Evolutionary conservation across 1,140 invertebrate species (phyloP), one percentile per base, ranked within the genome.

Genomic region (Charaxes varanes): DNA sequence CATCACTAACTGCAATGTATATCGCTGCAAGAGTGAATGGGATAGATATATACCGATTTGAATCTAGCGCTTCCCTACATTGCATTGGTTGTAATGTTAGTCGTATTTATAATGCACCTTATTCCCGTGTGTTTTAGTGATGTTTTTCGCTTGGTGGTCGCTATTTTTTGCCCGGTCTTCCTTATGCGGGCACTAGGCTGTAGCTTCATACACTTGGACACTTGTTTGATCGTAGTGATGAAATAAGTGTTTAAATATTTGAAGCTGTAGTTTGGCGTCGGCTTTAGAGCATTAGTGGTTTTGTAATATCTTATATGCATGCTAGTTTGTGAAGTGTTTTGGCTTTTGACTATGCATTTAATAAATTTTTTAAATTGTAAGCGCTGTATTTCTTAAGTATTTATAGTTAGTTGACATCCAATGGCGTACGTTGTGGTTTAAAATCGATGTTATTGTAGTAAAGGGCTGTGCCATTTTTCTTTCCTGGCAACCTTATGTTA

Each of bases 91-190:
- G 8, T 26, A 30, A 41, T 42, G 10, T 41, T 37, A 21, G n/a
- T 43, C 22, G 42, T 34, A 47, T 38, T 31, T 40, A 49, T 43
- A 40, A 43, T 37, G 41, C 53, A 60, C 45, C 35, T 46, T 46
- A 16, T 41, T 34, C 38, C 49, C 42, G 30, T 36, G 35, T 53
- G 27, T 52, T 41, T 49, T 42, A 51, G n/a, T n/a, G 41, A 56
- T 53, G 48, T 55, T 48, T 53, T 56, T 58, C 49, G 65, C 65
- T 70, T 70, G 49, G 55, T 61, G 53, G 55, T 62, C 52, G 50
- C 49, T 63, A 58, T 71, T 53, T 32, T 68, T 68, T 68, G 62
- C 64, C 61, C 54, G 38, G 54, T 69, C 57, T 67, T 64, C 62
- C 59, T 41, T n/a, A n/a, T n/a, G n/a, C n/a, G n/a, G n/a, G n/a